phyloP scores from a whole-genome alignment of 2,888 invertebrate species.

The Drosophila tanythrix region DNA sequence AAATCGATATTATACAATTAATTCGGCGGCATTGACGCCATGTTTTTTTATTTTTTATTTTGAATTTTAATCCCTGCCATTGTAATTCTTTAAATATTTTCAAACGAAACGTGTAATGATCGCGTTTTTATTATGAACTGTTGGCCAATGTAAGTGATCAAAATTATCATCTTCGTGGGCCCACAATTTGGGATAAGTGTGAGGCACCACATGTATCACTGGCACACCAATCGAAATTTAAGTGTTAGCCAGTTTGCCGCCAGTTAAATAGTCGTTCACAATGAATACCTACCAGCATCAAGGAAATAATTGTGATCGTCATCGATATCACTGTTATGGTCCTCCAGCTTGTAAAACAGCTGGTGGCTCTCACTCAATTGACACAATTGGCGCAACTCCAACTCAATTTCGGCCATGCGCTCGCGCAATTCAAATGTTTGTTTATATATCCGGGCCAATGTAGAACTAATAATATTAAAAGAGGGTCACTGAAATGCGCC shows the following conservation, averaged over 20 bases:
- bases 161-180: slow-evolving; percentile 92
- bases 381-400: slow-evolving; percentile 86
- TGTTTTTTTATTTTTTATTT: not conserved
- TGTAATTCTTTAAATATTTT: slow-evolving; percentile 16
- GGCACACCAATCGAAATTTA: slow-evolving; percentile 81
- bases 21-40: not conserved
- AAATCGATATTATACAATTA: slow-evolving; percentile 8
- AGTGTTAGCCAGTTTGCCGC: slow-evolving; percentile 23
- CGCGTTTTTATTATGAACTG: slow-evolving; percentile 51
- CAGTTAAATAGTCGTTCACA: not conserved
- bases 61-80: not conserved
- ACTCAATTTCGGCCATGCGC: slow-evolving; percentile 89
- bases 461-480: slow-evolving; percentile 30
- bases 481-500: slow-evolving; percentile 30
- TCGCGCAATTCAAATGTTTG: slow-evolving; percentile 91
- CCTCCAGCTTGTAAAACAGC: slow-evolving; percentile 88
- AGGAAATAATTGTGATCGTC: slow-evolving; percentile 96
- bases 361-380: slow-evolving; percentile 86
- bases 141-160: slow-evolving; percentile 52
- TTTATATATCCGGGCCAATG: slow-evolving; percentile 85
- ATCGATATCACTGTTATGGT: slow-evolving; percentile 89
- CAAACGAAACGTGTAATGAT: slow-evolving; percentile 49
- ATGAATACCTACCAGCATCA: slow-evolving; percentile 77
- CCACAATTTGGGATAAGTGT: slow-evolving; percentile 96
- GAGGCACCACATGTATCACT: slow-evolving; percentile 94